phyloP scores from a whole-genome alignment of 2,797 vertebrate species.

The Tolypeutes matacus region DNA sequence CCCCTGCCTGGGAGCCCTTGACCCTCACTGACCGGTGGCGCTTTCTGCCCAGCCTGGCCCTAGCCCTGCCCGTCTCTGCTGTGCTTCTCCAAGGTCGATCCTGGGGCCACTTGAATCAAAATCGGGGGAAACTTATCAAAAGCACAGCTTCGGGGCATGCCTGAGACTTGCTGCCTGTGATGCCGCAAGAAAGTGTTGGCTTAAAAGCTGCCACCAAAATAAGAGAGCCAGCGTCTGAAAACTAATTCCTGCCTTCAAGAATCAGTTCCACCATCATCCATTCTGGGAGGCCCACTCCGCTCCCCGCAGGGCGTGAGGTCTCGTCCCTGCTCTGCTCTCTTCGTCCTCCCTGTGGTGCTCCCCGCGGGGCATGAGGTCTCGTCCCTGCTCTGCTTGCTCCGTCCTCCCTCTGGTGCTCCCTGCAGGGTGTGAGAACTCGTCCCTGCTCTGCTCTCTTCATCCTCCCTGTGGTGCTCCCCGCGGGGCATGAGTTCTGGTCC shows the following conservation, averaged over 20 bases:
- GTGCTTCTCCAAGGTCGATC: constrained; percentile 11
- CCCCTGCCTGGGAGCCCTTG: neutral
- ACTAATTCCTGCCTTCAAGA: constrained; percentile 14
- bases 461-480: too few relatives aligned
- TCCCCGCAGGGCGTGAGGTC: fast-evolving
- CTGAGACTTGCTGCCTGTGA: neutral
- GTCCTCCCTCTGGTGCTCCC: too few relatives aligned
- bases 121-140: constrained; percentile 29
- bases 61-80: neutral
- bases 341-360: too few relatives aligned
- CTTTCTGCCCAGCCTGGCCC: too few relatives aligned
- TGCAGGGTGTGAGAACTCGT: too few relatives aligned
- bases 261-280: neutral
- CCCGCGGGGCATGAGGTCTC: too few relatives aligned
- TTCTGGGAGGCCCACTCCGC: neutral
- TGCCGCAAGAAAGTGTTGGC: neutral
- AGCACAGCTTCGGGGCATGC: constrained; percentile 55
- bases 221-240: too few relatives aligned
- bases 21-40: too few relatives aligned
- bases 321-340: neutral
- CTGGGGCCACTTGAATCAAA: constrained; percentile 28
- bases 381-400: too few relatives aligned
- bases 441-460: too few relatives aligned
- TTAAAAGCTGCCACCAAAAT: too few relatives aligned
- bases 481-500: too few relatives aligned